These are phyloP conservation scores for Gallinago stenura DNA, from an alignment of 2,797 vertebrate species.

Conservation along the genomic window DNA sequence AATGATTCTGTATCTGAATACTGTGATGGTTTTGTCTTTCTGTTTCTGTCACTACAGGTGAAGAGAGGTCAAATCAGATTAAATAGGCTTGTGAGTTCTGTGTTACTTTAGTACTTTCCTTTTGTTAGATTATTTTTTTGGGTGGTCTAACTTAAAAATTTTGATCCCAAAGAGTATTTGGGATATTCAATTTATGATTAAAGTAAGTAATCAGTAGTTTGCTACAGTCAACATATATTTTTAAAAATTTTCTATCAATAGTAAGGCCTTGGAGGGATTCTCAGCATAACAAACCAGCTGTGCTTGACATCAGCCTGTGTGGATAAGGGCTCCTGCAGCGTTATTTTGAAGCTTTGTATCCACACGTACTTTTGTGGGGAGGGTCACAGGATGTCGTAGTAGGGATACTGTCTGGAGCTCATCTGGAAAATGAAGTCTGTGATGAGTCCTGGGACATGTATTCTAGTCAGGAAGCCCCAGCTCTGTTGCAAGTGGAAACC, in stretches of 20 bases:
- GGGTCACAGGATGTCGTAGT: not conserved
- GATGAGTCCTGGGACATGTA: not conserved
- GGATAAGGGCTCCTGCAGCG: not conserved
- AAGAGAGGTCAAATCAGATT: not conserved
- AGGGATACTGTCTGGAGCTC: not conserved
- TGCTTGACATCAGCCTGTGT: not conserved
- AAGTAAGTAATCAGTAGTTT: not conserved
- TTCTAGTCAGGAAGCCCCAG: not conserved
- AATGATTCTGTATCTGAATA: not conserved
- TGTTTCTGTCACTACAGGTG: not conserved
- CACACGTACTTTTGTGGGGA: not conserved
- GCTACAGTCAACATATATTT: not conserved
- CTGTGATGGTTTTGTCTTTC: not conserved
- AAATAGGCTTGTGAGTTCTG: not conserved
- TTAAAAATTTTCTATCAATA: not conserved
- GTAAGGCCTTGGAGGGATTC: not conserved
- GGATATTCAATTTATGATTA: not conserved
- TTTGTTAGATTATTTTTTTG: not conserved
- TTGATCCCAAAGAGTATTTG: not conserved
- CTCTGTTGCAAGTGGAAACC: not conserved
- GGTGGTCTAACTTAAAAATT: not conserved
- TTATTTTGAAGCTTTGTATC: not conserved
- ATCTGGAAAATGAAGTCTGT: not conserved
- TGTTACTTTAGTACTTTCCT: not conserved
- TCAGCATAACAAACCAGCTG: not conserved